Base-by-base conservation (phyloP, 2,888 invertebrate species). In the Ochropacha duplaris region DNA sequence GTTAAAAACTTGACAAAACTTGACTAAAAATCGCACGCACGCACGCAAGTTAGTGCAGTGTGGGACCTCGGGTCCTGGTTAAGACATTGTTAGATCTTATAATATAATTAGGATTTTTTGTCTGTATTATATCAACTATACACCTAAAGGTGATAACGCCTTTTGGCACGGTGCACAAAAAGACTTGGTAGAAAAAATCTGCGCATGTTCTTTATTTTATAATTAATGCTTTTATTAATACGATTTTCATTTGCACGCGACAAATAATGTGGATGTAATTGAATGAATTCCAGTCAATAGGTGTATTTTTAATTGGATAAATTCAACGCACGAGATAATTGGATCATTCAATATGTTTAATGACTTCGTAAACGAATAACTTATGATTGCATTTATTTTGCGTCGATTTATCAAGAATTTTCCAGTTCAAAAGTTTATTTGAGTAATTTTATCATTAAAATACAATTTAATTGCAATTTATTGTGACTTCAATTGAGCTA, bases 261-360 rank as follows among this genome's bases (percentile, higher is more conserved):
- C 59, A 65, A 72, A 68, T 66, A 57, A 63, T 57, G 64, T 59
- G 56, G 57, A 65, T 70, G 28, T 51, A 24, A 62, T 59, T 56
- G 55, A 54, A 55, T 49, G 62, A 50, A 56, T 62, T 59, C 60
- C 60, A 59, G 61, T 56, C 65, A 58, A 67, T 66, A 66, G 54
- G 57, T 58, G 56, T 56, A 54, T 24, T 62, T 69, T 71, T 71
- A 72, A 79, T 78, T 74, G 67, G 69, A 63, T 69, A 59, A 68
- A 62, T 55, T 56, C 54, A 57, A 61, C 60, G 58, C 62, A 65
- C 62, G 60, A 65, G 59, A 69, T 78, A 80, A 80, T 80, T 79
- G 75, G 69, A 69, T 71, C 60, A 76, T 69, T 64, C 65, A 62
- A 57, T 58, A 57, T 60, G 62, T 58, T 69, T 69, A 77, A 76